phyloP scores from a whole-genome alignment of 2,113 vertebrate species.

The Pithys albifrons region DNA sequence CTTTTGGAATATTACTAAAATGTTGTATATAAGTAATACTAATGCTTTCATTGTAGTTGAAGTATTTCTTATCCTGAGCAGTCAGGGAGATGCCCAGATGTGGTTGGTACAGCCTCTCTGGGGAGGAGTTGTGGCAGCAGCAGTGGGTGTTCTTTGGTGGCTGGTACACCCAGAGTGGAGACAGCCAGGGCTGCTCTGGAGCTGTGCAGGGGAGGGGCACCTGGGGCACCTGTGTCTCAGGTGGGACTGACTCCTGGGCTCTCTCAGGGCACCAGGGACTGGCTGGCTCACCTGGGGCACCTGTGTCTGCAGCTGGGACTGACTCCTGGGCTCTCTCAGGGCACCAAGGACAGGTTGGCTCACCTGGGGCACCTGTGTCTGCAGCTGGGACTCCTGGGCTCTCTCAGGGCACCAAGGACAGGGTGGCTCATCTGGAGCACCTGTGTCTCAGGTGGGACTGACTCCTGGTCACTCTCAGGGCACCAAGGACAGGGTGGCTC shows the following conservation, averaged over 20 bases:
- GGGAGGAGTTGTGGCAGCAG: neutral
- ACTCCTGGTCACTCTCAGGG: fast-evolving
- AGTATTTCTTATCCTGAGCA: neutral
- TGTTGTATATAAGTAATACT: neutral
- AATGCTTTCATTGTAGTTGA: neutral
- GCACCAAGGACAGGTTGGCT: neutral
- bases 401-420: no score
- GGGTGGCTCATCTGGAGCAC: neutral
- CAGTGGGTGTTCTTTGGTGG: neutral
- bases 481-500: neutral
- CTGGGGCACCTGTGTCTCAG: no score
- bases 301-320: neutral
- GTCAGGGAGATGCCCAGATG: neutral
- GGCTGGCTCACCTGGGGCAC: neutral
- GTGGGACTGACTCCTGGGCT: neutral
- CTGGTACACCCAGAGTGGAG: neutral
- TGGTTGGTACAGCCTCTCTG: neutral
- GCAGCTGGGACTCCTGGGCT: neutral
- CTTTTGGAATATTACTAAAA: neutral
- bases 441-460: no score
- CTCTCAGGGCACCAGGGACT: neutral
- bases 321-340: fast-evolving
- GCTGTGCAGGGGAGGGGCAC: neutral
- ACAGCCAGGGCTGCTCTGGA: neutral
- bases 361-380: no score